Evolutionary conservation across 2,888 invertebrate species (phyloP).

Genomic region (Volucella inflata): DNA sequence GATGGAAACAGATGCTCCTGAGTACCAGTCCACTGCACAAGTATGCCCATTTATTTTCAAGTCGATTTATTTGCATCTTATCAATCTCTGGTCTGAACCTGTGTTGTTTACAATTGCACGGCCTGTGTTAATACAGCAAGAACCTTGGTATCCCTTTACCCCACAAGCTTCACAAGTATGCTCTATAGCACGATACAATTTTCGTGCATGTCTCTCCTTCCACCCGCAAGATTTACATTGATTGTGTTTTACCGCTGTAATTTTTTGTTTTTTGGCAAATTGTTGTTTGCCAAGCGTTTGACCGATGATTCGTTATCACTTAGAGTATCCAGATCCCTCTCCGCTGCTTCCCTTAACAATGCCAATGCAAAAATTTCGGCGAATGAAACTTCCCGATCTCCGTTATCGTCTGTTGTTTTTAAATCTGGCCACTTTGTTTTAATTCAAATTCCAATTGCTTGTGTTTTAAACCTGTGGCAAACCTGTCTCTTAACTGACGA

Average conservation of each 20-base stretch:
- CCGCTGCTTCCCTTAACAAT: not conserved
- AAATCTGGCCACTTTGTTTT: not conserved
- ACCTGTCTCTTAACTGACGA: not conserved
- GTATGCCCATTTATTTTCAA: not conserved
- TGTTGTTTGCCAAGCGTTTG: not conserved
- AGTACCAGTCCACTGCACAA: not conserved
- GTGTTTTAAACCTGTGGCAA: not conserved
- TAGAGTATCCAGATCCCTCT: not conserved
- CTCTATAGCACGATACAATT: not conserved
- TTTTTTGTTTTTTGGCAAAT: not conserved
- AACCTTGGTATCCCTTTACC: not conserved
- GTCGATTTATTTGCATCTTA: not conserved
- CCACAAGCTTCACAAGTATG: conserved; percentile 1
- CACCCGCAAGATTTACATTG: not conserved
- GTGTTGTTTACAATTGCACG: not conserved
- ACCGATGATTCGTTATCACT: not conserved
- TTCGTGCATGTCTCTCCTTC: not conserved
- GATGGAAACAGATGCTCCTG: not conserved
- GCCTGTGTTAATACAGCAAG: not conserved
- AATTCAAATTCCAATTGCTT: conserved; percentile 5
- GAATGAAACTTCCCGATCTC: not conserved
- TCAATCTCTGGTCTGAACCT: not conserved
- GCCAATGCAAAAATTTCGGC: not conserved
- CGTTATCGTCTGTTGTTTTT: not conserved
- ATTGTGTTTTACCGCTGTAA: not conserved